These are phyloP conservation scores for Neocloeon triangulifer DNA, from an alignment of 1,140 invertebrate genomes.

Conservation along the genomic window DNA sequence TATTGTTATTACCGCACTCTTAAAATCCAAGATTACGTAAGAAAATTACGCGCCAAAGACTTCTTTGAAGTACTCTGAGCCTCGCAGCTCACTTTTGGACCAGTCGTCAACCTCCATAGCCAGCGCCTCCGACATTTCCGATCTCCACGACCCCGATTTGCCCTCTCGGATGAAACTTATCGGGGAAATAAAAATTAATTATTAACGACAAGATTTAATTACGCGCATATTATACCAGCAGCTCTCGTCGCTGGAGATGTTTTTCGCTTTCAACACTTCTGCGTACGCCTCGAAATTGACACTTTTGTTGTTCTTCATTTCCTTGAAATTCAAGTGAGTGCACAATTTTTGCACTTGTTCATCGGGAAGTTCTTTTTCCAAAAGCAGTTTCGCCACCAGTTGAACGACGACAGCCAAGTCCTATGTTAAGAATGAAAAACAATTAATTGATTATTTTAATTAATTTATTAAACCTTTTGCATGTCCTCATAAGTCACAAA, in stretches of 20 bases:
- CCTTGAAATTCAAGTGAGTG: slow-evolving; percentile 6
- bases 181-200: no score
- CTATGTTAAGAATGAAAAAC: slow-evolving; percentile 1
- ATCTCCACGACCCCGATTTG: slow-evolving; percentile 10
- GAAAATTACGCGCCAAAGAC: no score
- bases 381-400: slow-evolving; percentile 5
- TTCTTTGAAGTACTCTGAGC: no score
- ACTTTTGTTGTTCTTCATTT: slow-evolving; percentile 3
- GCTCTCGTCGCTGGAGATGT: neutral
- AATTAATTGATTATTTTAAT: no score
- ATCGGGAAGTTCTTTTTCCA: slow-evolving; percentile 5
- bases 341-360: slow-evolving; percentile 1
- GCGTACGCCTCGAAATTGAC: slow-evolving; percentile 3
- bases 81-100: no score
- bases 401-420: slow-evolving; percentile 6
- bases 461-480: slow-evolving; percentile 16
- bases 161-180: slow-evolving; percentile 11
- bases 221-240: no score
- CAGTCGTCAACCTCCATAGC: slow-evolving; percentile 9
- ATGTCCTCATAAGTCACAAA: slow-evolving; percentile 26
- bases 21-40: no score
- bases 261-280: neutral
- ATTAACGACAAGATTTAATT: no score
- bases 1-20: no score
- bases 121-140: slow-evolving; percentile 8